Percentiles rank a stretch among this genome's conserved stretches.
Conservation (phyloP, 2,797 vertebrate genomes). For the Gallinago nigripennis region DNA sequence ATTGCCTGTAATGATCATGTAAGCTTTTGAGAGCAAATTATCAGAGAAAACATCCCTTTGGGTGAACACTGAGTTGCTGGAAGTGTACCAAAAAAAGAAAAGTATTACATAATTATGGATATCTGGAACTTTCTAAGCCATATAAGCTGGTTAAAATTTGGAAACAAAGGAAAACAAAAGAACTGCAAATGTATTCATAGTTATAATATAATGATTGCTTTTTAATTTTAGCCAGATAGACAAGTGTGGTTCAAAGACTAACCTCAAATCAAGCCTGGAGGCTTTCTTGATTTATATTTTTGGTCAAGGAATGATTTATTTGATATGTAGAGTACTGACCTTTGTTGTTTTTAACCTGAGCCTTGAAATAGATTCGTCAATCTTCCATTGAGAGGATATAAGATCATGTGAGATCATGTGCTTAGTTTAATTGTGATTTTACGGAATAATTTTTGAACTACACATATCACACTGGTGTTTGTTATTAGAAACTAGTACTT, state of each 20-base stretch:
- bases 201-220: background rate
- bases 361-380: background rate
- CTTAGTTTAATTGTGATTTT: background rate
- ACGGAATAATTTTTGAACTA: background rate
- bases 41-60: background rate
- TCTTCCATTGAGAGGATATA: background rate
- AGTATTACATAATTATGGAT: background rate
- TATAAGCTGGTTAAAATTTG: background rate
- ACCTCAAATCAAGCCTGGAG: background rate
- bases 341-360: background rate
- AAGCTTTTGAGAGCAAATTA: constrained; percentile 16
- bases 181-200: background rate
- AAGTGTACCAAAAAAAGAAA: background rate
- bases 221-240: background rate
- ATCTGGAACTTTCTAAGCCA: background rate
- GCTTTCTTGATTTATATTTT: background rate
- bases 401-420: background rate
- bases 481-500: background rate
- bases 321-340: background rate
- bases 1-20: constrained; percentile 35
- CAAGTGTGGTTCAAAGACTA: background rate
- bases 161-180: background rate
- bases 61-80: background rate
- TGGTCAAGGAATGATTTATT: background rate
- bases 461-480: background rate